Evolutionary conservation across 2,888 invertebrate genomes (phyloP).

Genomic region (Deilephila porcellus): DNA sequence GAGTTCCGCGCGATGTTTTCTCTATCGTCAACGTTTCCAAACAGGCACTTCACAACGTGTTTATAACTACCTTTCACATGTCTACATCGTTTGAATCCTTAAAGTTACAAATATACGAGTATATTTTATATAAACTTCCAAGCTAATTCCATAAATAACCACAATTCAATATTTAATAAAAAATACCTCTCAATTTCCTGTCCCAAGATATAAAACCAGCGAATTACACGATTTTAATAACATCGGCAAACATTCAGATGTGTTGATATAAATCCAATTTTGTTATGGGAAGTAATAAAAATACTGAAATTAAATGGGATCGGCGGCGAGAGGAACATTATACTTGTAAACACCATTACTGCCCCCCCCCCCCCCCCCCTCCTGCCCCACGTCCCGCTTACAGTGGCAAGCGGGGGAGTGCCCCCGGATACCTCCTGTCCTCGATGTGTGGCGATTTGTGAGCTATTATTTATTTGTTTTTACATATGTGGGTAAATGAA

Average conservation of each 20-base stretch:
- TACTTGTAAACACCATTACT: slow-evolving; percentile 57
- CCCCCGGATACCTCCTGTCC: background rate
- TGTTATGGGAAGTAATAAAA: slow-evolving; percentile 39
- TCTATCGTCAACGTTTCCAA: no score
- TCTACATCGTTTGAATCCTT: no score
- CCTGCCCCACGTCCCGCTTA: background rate
- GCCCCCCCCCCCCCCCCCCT: slow-evolving; percentile 26
- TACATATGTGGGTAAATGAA: background rate
- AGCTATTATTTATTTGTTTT: background rate
- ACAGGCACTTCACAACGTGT: no score
- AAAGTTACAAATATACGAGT: no score
- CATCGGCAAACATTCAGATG: slow-evolving; percentile 32
- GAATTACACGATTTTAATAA: slow-evolving; percentile 11
- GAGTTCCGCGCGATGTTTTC: no score
- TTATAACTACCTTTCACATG: no score
- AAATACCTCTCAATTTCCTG: background rate
- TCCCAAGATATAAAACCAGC: background rate
- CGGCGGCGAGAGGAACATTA: slow-evolving; percentile 45
- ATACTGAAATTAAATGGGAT: slow-evolving; percentile 55
- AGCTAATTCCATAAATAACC: no score
- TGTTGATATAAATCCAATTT: slow-evolving; percentile 32
- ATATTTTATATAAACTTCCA: no score
- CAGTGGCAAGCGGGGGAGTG: background rate
- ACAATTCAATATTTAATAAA: background rate
- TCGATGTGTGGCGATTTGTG: background rate